phyloP scores from a whole-genome alignment of 23 tunicate genomes.

The Trididemnum miniatum region DNA sequence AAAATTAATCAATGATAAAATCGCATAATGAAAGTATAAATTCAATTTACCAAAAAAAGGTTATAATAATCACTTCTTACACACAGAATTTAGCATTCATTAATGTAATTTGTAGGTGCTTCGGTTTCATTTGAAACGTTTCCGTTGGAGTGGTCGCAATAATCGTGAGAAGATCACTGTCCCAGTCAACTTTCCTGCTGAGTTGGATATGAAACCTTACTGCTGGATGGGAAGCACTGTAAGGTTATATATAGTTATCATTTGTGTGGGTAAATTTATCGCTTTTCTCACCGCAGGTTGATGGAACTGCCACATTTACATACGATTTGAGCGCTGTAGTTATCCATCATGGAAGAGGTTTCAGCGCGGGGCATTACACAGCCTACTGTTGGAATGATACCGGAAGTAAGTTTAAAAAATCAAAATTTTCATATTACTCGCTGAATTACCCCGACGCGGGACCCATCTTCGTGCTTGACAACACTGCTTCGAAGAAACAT shows the following conservation, averaged over 20 bases:
- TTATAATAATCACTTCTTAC: no score
- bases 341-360: constrained; percentile 96
- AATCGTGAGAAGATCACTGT: constrained; percentile 92
- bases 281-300: neutral
- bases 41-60: no score
- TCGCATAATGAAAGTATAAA: no score
- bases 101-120: constrained; percentile 47
- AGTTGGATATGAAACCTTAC: constrained; percentile 83
- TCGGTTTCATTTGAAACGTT: constrained; percentile 93
- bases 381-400: constrained; percentile 96
- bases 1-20: no score
- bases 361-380: constrained; percentile 96
- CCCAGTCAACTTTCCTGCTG: constrained; percentile 90
- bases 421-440: no score
- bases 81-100: no score
- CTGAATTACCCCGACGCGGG: no score
- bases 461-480: no score
- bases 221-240: constrained; percentile 50
- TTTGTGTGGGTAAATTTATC: neutral
- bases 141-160: constrained; percentile 92
- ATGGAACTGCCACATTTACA: constrained; percentile 28
- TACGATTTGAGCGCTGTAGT: constrained; percentile 97
- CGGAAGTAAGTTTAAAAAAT: constrained; percentile 88
- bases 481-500: no score
- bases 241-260: neutral